phyloP scores from a whole-genome alignment of 2,113 vertebrate species.

The Podocnemis expansa region DNA sequence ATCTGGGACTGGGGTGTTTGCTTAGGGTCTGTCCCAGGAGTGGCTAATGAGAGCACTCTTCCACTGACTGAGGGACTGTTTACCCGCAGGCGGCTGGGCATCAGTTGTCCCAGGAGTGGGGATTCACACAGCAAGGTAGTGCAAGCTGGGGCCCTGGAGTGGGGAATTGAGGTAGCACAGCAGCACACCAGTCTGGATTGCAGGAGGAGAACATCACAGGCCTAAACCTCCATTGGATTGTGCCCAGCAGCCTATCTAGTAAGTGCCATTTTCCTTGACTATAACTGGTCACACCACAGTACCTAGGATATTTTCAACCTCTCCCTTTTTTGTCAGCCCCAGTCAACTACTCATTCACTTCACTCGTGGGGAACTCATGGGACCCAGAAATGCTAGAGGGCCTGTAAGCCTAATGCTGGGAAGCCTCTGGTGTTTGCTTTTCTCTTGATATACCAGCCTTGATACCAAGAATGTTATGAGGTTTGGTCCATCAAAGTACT shows the following conservation, averaged over 20 bases:
- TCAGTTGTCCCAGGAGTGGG: no score
- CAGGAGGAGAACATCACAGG: no score
- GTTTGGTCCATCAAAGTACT: background rate
- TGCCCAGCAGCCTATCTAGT: background rate
- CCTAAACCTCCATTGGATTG: background rate
- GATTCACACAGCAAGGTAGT: no score
- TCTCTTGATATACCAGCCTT: accelerated
- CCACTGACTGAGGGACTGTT: no score
- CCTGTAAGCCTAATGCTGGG: accelerated
- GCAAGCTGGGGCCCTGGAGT: no score
- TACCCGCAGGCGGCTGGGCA: no score
- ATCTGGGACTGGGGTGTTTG: no score
- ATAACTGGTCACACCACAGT: background rate
- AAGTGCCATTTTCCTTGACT: background rate
- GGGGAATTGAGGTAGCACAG: no score
- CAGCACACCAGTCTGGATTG: no score
- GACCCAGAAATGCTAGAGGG: accelerated
- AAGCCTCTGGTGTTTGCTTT: background rate
- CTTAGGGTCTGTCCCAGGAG: no score
- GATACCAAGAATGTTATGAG: background rate
- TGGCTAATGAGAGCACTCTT: no score
- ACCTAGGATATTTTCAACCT: background rate
- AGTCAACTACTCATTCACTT: background rate
- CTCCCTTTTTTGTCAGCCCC: accelerated
- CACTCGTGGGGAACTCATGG: accelerated